Percentiles rank a stretch among this genome's conserved stretches.
Conservation (phyloP, 2,113 vertebrate genomes). For the Lichenostomus cassidix region DNA sequence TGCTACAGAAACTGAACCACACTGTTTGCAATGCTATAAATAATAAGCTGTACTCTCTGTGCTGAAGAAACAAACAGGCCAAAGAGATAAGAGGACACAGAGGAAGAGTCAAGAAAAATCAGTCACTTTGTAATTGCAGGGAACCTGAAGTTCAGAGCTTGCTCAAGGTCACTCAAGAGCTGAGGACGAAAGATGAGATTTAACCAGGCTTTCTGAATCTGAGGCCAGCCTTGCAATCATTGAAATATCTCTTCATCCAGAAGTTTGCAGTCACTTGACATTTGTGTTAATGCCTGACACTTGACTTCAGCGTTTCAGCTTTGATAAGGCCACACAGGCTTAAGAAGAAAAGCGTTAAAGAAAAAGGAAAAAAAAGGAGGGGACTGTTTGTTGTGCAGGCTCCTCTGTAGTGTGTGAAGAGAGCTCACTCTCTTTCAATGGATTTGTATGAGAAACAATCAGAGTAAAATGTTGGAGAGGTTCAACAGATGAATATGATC, state of each 20-base stretch:
- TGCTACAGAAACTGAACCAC: not conserved
- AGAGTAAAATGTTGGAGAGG: not conserved
- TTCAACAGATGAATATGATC: not conserved
- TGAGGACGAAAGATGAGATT: not conserved
- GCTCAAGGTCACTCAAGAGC: not conserved
- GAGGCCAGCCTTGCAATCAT: not conserved
- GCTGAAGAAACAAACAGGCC: not conserved
- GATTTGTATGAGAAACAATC: not conserved
- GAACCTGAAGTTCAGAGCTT: not conserved
- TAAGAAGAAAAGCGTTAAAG: not conserved
- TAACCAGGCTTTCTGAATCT: not conserved
- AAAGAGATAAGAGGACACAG: not conserved
- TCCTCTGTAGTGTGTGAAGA: not conserved
- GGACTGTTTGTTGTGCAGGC: not conserved
- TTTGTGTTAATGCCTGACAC: conserved; percentile 43
- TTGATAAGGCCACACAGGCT: conserved; percentile 6
- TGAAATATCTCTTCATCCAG: conserved; percentile 3
- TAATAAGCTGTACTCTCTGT: not conserved
- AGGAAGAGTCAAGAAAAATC: not conserved
- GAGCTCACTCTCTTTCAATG: not conserved
- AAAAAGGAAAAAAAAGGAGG: not conserved
- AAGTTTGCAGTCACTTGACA: conserved; percentile 48
- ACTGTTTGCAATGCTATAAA: not conserved
- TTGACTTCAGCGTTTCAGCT: conserved; percentile 33
- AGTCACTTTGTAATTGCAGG: not conserved